Evolutionary conservation across 2,888 invertebrate genomes (phyloP), one percentile per base, ranked within the genome.

Genomic region (Melangyna quadrimaculata): DNA sequence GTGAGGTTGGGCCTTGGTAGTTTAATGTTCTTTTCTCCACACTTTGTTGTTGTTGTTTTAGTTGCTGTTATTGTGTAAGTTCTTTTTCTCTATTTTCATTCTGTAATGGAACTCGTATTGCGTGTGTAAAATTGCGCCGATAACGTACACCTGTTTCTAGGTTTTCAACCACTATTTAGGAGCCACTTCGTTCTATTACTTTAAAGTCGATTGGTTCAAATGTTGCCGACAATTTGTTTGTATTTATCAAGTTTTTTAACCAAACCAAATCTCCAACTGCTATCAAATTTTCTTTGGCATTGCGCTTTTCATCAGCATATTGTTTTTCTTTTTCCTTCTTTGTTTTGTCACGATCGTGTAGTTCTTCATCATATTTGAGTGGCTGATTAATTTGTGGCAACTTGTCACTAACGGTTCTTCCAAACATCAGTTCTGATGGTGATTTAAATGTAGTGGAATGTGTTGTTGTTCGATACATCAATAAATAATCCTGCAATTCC

Each of bases 371-470:
- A 35, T 57, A 57, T 51, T 45, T 61, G 4, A 73, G n/a, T 32
- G 73, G 67, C 37, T 73, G 69, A 32, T 55, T 37, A 9, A 81
- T 86, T 19, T 19, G 48, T 37, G 88, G 88, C 37, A 88, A 29
- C 71, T 88, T 88, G 59, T 88, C 87, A 17, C 88, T 24, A 40
- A 88, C 87, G 1, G 74, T 87, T 73, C 87, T 53, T 8, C 48
- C 48, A 48, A 22, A 22, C 48, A 48, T 45, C 32, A 89, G 29
- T 12, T 48, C 48, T 4, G 48, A 48, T n/a, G n/a, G n/a, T n/a
- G n/a, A 43, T 43, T 43, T 17, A 17, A 48, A 22, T 22, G 17
- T 48, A 81, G 89, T 81, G 6, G 88, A 78, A 65, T 88, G 89
- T 3, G 88, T 70, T 84, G 55, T 55, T 17, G 29, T 24, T 12